phyloP scores from a whole-genome alignment of 2,888 invertebrate species.

The Rhopalosiphum nymphaeae region DNA sequence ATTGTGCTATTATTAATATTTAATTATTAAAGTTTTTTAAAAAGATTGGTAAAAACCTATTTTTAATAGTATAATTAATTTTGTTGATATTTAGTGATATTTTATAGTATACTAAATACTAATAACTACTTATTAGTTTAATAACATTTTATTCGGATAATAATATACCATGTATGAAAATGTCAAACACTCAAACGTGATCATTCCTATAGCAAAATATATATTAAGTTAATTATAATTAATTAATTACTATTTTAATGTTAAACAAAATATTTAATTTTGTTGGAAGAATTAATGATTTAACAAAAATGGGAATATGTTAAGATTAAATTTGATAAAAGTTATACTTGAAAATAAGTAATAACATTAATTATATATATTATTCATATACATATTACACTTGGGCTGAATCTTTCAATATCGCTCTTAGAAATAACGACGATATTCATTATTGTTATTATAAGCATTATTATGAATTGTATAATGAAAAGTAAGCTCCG shows the following conservation, averaged over 20 bases:
- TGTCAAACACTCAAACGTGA: neutral
- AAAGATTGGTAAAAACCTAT: neutral
- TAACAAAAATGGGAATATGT: neutral
- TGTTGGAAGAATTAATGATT: neutral
- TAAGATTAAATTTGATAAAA: slow-evolving; percentile 17
- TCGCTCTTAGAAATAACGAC: slow-evolving; percentile 31
- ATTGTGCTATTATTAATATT: neutral
- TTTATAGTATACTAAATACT: neutral
- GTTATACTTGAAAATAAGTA: slow-evolving; percentile 34
- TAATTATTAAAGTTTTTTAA: neutral
- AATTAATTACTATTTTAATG: neutral
- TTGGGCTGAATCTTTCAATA: slow-evolving; percentile 48
- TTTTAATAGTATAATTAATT: neutral
- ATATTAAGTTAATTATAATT: neutral
- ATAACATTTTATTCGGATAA: neutral
- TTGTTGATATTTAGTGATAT: neutral
- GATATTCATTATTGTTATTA: slow-evolving; percentile 37
- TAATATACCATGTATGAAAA: neutral
- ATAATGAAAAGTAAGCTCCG: slow-evolving; percentile 33
- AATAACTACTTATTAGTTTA: neutral
- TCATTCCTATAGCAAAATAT: neutral
- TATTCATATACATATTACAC: neutral
- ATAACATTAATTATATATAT: neutral
- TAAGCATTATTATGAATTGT: slow-evolving; percentile 32
- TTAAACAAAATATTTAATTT: neutral